These are phyloP conservation scores for Alviniconcha strummeri DNA, from an alignment of 2,888 invertebrate genomes.

Conservation along the genomic window DNA sequence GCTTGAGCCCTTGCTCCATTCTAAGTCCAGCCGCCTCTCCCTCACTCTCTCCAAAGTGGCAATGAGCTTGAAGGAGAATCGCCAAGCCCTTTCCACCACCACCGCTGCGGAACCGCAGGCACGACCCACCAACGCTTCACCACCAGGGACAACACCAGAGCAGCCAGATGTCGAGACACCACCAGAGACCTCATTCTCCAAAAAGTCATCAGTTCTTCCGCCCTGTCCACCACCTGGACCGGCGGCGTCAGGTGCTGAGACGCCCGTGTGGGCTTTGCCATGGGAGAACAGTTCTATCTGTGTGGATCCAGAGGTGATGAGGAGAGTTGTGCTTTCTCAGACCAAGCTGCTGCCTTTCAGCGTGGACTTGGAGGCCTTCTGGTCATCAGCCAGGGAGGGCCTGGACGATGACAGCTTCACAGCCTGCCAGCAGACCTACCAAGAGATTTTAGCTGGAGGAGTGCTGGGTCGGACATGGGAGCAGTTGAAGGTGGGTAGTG, in stretches of 20 bases:
- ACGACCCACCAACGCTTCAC: background rate
- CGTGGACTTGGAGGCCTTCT: conserved; percentile 46
- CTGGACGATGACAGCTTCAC: conserved; percentile 5
- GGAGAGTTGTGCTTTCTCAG: background rate
- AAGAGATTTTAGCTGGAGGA: conserved; percentile 37
- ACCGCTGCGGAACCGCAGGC: background rate
- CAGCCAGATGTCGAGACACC: too few species aligned
- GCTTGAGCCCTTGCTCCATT: background rate
- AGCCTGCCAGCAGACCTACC: conserved; percentile 39
- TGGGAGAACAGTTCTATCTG: background rate
- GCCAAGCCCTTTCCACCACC: background rate
- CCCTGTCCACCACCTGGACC: too few species aligned
- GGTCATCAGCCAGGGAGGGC: conserved; percentile 36
- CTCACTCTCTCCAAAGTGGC: background rate
- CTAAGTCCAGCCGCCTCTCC: background rate
- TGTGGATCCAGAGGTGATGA: background rate
- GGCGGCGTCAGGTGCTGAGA: background rate
- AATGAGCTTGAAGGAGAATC: background rate
- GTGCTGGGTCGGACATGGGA: conserved; percentile 44
- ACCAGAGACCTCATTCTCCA: too few species aligned
- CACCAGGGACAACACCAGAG: background rate
- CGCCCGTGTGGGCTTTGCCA: background rate
- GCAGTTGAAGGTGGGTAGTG: conserved; percentile 45
- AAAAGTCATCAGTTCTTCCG: too few species aligned
- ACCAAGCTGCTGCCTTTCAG: conserved; percentile 33